Evolutionary conservation across 2,113 vertebrate species (phyloP).

Genomic region (Sceloporus tristichus): DNA sequence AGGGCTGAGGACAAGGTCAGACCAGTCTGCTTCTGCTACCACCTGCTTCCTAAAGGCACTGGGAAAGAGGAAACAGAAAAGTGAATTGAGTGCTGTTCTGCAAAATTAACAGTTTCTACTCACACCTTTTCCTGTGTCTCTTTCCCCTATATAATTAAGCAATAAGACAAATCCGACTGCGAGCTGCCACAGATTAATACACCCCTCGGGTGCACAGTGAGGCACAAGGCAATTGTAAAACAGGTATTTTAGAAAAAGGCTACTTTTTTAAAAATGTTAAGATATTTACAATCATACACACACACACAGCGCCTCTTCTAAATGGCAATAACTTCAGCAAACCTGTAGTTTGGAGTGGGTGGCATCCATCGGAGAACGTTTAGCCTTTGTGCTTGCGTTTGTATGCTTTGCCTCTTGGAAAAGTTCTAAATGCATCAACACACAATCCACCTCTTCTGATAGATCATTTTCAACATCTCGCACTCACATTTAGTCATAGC

Average conservation of each 20-base stretch:
- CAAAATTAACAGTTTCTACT: conserved; percentile 66
- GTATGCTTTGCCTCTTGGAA: conserved; percentile 1
- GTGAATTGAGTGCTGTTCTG: conserved; percentile 54
- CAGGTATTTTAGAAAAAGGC: conserved; percentile 53
- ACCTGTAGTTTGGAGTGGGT: conserved; percentile 49
- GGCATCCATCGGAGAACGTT: conserved; percentile 40
- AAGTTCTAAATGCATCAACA: conserved; percentile 40
- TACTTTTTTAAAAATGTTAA: conserved; percentile 47
- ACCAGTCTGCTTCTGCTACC: conserved; percentile 19
- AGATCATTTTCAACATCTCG: conserved; percentile 41
- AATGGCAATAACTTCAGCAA: conserved; percentile 36
- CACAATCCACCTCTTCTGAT: conserved; percentile 46
- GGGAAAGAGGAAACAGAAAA: conserved; percentile 56
- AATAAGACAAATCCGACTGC: conserved; percentile 52
- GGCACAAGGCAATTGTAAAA: conserved; percentile 60
- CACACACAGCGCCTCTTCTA: background rate
- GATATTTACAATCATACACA: conserved; percentile 46
- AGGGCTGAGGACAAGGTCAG: background rate
- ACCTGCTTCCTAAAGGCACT: conserved; percentile 39
- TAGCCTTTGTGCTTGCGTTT: conserved; percentile 25
- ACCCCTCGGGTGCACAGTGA: conserved; percentile 57
- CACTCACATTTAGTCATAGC: background rate
- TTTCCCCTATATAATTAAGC: conserved; percentile 57
- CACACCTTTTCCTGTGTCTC: conserved; percentile 43
- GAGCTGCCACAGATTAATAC: conserved; percentile 63